Evolutionary conservation across 1,140 invertebrate species (phyloP).

Genomic region (Drosophila mauritiana): DNA sequence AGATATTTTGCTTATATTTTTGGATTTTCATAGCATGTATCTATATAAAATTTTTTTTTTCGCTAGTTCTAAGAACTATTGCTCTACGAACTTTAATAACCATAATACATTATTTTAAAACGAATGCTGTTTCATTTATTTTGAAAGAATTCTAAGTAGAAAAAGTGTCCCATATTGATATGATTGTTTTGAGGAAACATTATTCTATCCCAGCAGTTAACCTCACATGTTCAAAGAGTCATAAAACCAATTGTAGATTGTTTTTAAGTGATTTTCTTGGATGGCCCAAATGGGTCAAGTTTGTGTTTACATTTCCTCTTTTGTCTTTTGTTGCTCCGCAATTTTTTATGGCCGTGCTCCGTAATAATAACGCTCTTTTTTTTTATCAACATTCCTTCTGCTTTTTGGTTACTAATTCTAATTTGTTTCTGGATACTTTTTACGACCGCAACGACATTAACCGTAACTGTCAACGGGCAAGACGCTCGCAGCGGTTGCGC

Average conservation of each 20-base stretch:
- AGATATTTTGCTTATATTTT: neutral
- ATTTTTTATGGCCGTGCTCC: conserved; percentile 46
- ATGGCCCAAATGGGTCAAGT: conserved; percentile 68
- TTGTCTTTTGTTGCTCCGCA: conserved; percentile 30
- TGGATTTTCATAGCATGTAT: too few relatives aligned
- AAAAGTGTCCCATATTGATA: neutral
- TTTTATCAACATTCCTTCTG: conserved; percentile 45
- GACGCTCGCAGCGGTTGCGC: conserved; percentile 16
- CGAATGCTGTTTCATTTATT: neutral
- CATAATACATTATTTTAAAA: neutral
- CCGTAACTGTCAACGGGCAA: conserved; percentile 71
- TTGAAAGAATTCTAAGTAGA: neutral
- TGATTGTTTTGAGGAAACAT: conserved; percentile 10
- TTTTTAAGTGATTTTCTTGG: conserved; percentile 31
- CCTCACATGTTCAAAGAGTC: conserved; percentile 29
- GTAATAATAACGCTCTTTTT: conserved; percentile 47
- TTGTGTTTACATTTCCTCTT: conserved; percentile 66
- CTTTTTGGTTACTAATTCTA: conserved; percentile 36
- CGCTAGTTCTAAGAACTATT: too few relatives aligned
- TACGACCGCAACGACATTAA: conserved; percentile 71
- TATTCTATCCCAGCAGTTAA: conserved; percentile 8
- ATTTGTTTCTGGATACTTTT: conserved; percentile 54
- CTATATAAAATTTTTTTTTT: neutral
- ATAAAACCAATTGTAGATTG: conserved; percentile 14
- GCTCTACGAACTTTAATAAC: too few relatives aligned